A percentile compares a stretch with the other conserved stretches of the same genome.
phyloP scores from a whole-genome alignment of 2,888 invertebrate genomes.

The Balanococcus diminutus region DNA sequence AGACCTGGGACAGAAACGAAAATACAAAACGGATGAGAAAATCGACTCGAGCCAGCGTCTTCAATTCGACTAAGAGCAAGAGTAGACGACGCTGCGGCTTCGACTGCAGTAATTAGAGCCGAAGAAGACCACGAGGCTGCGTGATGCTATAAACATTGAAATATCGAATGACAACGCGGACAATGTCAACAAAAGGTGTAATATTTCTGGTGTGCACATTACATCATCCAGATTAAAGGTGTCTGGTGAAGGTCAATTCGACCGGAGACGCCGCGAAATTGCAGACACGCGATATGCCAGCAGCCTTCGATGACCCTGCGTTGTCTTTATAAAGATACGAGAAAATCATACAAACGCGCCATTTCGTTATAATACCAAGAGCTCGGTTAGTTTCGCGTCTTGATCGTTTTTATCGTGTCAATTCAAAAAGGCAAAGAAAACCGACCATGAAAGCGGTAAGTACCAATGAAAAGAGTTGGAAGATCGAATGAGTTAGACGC shows the following conservation, averaged over 20 bases:
- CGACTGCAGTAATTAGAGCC: background rate
- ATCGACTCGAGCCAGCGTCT: constrained; percentile 56
- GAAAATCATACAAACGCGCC: background rate
- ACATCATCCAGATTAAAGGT: background rate
- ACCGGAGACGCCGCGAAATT: background rate
- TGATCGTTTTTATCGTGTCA: background rate
- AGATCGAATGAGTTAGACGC: no score
- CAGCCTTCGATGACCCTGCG: background rate
- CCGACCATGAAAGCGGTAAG: background rate
- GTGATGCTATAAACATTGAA: constrained; percentile 10
- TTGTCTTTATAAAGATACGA: background rate
- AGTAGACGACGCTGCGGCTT: background rate
- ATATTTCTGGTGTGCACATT: background rate
- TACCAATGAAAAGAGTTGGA: background rate
- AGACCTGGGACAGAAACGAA: constrained; percentile 66
- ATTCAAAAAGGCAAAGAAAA: background rate
- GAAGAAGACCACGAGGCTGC: background rate
- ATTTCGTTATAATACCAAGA: background rate
- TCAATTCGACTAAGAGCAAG: constrained; percentile 57
- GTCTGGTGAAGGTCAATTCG: background rate
- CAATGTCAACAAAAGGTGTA: background rate
- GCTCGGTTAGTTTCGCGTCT: background rate
- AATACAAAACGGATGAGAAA: no score
- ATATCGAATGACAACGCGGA: constrained; percentile 29
- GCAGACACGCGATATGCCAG: background rate